Evolutionary conservation across 2,888 invertebrate genomes (phyloP).

Genomic region (Atrina japonica): DNA sequence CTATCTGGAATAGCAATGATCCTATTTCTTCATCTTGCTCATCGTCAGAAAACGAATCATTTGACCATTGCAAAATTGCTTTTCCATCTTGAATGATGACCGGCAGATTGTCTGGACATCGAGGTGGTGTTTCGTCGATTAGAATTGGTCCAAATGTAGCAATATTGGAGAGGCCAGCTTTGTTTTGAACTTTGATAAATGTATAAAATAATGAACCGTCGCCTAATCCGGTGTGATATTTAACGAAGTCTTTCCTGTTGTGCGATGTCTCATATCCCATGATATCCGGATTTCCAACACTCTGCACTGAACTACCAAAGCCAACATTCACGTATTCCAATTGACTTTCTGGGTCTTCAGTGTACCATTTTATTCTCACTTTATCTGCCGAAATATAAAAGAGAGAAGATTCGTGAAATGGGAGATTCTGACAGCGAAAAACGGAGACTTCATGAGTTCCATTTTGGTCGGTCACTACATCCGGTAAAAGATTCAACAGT

Average conservation of each 20-base stretch:
- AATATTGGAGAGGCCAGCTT: slow-evolving; percentile 40
- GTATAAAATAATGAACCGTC: slow-evolving; percentile 35
- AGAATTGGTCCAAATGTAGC: slow-evolving; percentile 48
- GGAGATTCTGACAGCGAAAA: background rate
- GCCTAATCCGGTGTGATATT: slow-evolving; percentile 36
- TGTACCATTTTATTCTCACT: slow-evolving; percentile 44
- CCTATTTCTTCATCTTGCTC: slow-evolving; percentile 43
- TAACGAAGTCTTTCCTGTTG: slow-evolving; percentile 23
- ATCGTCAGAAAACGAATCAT: slow-evolving; percentile 35
- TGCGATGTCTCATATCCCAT: slow-evolving; percentile 22
- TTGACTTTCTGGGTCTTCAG: slow-evolving; percentile 41
- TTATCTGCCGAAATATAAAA: slow-evolving; percentile 24
- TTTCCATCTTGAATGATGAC: slow-evolving; percentile 1
- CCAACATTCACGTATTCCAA: slow-evolving; percentile 49
- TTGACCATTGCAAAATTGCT: slow-evolving; percentile 31
- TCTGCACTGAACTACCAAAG: slow-evolving; percentile 33
- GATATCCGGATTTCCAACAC: slow-evolving; percentile 36
- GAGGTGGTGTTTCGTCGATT: slow-evolving; percentile 53
- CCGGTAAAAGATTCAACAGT: too few relatives aligned
- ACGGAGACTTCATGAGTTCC: too few relatives aligned
- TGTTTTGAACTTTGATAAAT: slow-evolving; percentile 44
- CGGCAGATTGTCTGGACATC: slow-evolving; percentile 18
- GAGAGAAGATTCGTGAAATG: background rate
- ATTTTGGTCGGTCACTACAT: too few relatives aligned
- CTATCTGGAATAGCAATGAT: slow-evolving; percentile 41